phyloP scores from a whole-genome alignment of 2,888 invertebrate genomes.

The Nephrotoma guestfalica region DNA sequence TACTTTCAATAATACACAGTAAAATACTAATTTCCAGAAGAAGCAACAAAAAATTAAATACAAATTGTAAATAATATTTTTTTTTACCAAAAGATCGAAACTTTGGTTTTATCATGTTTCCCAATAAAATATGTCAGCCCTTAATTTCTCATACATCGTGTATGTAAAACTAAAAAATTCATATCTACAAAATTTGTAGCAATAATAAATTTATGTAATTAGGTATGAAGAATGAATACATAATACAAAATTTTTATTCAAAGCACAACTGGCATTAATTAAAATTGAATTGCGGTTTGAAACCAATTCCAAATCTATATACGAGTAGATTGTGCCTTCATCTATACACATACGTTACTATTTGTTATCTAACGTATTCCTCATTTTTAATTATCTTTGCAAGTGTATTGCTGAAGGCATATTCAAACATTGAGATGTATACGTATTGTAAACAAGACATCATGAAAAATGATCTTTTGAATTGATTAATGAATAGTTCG shows the following conservation, averaged over 20 bases:
- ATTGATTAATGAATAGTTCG: background rate
- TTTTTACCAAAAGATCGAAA: too few relatives aligned
- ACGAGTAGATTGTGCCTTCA: too few relatives aligned
- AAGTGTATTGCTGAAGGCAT: background rate
- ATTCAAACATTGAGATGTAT: background rate
- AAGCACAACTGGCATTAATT: background rate
- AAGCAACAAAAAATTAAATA: too few relatives aligned
- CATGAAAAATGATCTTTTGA: background rate
- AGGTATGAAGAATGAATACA: background rate
- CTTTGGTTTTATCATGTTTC: too few relatives aligned
- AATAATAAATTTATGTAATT: background rate
- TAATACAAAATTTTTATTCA: background rate
- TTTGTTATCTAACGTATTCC: background rate
- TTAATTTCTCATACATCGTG: too few relatives aligned
- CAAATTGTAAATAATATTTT: too few relatives aligned
- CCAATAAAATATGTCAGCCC: too few relatives aligned
- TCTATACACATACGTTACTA: background rate
- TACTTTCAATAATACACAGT: too few relatives aligned
- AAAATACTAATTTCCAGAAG: too few relatives aligned
- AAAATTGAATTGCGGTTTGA: background rate
- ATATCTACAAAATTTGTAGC: too few relatives aligned
- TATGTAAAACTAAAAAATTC: too few relatives aligned
- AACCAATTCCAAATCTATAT: background rate
- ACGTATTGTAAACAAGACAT: background rate
- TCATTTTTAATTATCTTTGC: background rate